These are phyloP conservation scores for Adelognathus sp. DNA, from an alignment of 2,888 invertebrate genomes.

Conservation along the genomic window DNA sequence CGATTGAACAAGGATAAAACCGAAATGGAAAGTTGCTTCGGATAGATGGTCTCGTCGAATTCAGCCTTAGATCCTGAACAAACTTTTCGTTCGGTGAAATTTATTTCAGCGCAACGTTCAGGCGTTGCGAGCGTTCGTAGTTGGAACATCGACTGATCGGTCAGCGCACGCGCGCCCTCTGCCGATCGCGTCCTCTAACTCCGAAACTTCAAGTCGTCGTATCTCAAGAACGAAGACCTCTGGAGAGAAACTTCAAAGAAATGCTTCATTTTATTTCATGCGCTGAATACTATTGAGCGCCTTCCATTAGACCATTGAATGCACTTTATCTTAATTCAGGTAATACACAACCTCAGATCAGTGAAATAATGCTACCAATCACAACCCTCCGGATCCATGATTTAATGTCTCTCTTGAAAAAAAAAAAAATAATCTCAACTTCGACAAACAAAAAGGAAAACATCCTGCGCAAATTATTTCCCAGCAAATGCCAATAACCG, in stretches of 20 bases:
- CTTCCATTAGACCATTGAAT: neutral
- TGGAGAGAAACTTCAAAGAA: neutral
- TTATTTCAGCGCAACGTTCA: neutral
- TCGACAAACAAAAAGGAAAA: too few species aligned
- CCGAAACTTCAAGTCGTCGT: neutral
- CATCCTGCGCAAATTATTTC: slow-evolving; percentile 23
- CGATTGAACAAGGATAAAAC: too few species aligned
- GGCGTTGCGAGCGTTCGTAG: neutral
- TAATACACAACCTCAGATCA: neutral
- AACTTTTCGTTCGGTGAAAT: neutral
- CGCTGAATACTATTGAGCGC: neutral
- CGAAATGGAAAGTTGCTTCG: too few species aligned
- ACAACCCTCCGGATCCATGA: neutral
- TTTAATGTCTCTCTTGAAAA: neutral
- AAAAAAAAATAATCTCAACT: slow-evolving; percentile 42
- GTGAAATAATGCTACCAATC: neutral
- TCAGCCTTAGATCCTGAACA: neutral
- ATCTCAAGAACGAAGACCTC: neutral
- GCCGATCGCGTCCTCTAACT: neutral
- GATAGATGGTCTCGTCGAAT: too few species aligned
- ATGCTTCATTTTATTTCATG: neutral
- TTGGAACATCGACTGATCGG: neutral
- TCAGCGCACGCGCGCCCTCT: neutral
- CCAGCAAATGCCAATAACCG: slow-evolving; percentile 16
- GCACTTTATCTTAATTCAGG: neutral